These are phyloP conservation scores for Xestia sexstrigata DNA, from an alignment of 2,888 invertebrate genomes.

Conservation along the genomic window DNA sequence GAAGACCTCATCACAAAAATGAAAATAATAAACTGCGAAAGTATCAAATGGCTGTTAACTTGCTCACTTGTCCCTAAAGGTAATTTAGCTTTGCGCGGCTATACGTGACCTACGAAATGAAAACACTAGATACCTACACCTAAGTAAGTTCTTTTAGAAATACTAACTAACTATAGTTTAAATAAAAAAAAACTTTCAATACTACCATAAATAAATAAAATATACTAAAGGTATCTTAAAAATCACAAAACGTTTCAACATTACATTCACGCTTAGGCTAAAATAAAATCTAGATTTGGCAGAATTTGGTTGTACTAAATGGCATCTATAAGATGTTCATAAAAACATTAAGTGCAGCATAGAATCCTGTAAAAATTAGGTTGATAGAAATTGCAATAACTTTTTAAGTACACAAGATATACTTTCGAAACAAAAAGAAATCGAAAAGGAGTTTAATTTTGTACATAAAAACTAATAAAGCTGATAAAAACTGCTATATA, in stretches of 20 bases:
- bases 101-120: not conserved
- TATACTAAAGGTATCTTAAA: not conserved
- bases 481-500: no score
- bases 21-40: constrained; percentile 50
- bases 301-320: not conserved
- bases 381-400: no score
- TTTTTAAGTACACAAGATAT: no score
- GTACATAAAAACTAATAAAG: no score
- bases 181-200: not conserved
- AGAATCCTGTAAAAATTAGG: not conserved
- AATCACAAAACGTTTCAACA: not conserved
- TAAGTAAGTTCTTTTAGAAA: not conserved
- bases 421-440: no score
- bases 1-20: constrained; percentile 56
- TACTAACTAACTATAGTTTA: not conserved
- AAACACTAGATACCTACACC: no score
- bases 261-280: not conserved
- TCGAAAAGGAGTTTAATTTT: no score
- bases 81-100: constrained; percentile 41
- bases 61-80: constrained; percentile 38
- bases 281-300: not conserved
- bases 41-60: constrained; percentile 41
- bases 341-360: not conserved
- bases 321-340: not conserved
- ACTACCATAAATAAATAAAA: not conserved